Evolutionary conservation across 53 echinoderm and acorn worm genomes (phyloP).

Genomic region (Stichopus horrens): DNA sequence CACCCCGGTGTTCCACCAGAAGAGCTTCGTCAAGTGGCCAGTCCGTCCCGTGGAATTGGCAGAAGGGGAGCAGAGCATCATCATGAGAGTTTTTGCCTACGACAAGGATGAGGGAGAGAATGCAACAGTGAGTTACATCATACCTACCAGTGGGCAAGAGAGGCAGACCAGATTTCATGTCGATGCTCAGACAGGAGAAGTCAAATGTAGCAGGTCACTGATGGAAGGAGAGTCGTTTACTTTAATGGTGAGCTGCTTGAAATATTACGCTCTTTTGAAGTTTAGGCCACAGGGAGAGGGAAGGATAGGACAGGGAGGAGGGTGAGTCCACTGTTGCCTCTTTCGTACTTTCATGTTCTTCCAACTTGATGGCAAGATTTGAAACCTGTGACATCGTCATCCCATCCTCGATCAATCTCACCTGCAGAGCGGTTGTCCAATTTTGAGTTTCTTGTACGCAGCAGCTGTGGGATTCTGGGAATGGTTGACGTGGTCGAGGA

Average conservation of each 20-base stretch:
- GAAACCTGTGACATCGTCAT: too few relatives aligned
- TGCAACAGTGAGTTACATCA: slow-evolving; percentile 78
- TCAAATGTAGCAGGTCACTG: slow-evolving; percentile 70
- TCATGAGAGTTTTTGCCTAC: slow-evolving; percentile 70
- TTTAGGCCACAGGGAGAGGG: too few relatives aligned
- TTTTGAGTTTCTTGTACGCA: too few relatives aligned
- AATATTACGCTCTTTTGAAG: too few relatives aligned
- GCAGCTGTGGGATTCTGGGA: too few relatives aligned
- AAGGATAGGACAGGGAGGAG: too few relatives aligned
- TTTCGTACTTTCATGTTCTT: too few relatives aligned
- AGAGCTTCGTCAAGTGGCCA: slow-evolving; percentile 30
- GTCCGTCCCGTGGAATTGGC: slow-evolving; percentile 62
- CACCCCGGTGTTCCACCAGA: slow-evolving; percentile 70
- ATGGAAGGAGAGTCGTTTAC: slow-evolving; percentile 63
- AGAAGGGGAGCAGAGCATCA: slow-evolving; percentile 51
- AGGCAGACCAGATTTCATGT: slow-evolving; percentile 74
- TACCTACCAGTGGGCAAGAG: slow-evolving; percentile 53
- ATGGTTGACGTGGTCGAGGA: too few relatives aligned
- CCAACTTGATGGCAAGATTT: too few relatives aligned
- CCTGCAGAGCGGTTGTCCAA: too few relatives aligned
- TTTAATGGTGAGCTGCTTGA: slow-evolving; percentile 64
- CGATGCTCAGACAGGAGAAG: slow-evolving; percentile 75
- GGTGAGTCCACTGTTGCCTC: too few relatives aligned
- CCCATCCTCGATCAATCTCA: too few relatives aligned
- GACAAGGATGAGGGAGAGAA: slow-evolving; percentile 86